Percentiles rank a stretch among this genome's conserved stretches.
Evolutionary conservation across 2,797 vertebrate genomes (phyloP).

Genomic region (Halcyon leucocephala): DNA sequence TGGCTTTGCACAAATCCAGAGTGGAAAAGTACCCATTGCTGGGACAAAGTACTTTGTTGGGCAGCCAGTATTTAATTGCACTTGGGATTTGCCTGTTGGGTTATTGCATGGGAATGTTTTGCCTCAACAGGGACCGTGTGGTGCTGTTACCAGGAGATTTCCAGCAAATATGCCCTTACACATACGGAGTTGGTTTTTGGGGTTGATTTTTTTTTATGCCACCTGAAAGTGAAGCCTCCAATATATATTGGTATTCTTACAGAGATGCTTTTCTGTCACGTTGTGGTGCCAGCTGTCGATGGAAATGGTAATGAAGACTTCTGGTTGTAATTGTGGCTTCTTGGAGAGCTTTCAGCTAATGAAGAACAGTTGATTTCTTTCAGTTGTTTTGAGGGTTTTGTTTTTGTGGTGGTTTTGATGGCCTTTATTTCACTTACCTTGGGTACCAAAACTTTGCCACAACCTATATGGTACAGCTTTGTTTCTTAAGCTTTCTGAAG

Average conservation of each 20-base stretch:
- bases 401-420: background rate
- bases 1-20: background rate
- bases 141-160: background rate
- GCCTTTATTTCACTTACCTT: background rate
- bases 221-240: background rate
- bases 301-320: background rate
- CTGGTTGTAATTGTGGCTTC: background rate
- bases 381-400: fast-evolving
- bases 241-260: fast-evolving
- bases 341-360: background rate
- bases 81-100: background rate
- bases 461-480: background rate
- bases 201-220: background rate
- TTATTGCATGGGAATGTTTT: background rate
- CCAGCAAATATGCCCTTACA: background rate
- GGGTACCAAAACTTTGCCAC: background rate
- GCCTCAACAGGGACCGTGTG: fast-evolving
- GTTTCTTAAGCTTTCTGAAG: background rate
- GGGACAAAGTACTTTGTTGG: background rate
- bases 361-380: background rate
- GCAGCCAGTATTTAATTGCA: fast-evolving
- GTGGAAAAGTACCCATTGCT: background rate
- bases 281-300: fast-evolving
- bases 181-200: background rate
- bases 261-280: background rate